These are phyloP conservation scores for Lontra canadensis DNA, from an alignment of 2,113 vertebrate species.

Conservation along the genomic window DNA sequence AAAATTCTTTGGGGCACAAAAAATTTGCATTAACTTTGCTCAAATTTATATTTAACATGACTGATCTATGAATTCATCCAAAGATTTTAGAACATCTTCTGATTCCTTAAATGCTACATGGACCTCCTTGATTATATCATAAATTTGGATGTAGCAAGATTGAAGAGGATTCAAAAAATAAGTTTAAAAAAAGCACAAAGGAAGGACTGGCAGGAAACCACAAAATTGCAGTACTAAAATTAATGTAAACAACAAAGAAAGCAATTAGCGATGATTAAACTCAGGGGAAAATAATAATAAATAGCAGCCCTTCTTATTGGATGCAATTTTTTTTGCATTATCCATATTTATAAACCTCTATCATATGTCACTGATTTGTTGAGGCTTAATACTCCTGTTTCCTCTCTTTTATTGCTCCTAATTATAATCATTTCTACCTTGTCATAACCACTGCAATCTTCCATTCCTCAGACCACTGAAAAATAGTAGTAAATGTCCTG, in stretches of 20 bases:
- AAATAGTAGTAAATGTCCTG: neutral
- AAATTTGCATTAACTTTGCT: neutral
- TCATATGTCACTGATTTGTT: neutral
- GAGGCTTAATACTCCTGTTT: neutral
- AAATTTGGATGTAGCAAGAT: neutral
- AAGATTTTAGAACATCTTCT: neutral
- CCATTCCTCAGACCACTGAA: neutral
- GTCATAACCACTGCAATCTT: neutral
- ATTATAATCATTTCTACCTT: neutral
- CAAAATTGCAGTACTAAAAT: conserved; percentile 7
- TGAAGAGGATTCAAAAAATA: neutral
- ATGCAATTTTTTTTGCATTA: neutral
- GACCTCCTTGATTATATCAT: neutral
- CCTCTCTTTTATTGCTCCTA: neutral
- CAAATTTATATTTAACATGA: neutral
- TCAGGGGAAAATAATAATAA: neutral
- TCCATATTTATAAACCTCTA: neutral
- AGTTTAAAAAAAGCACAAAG: neutral
- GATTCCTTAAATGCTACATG: neutral
- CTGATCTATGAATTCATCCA: neutral
- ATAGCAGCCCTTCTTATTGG: neutral
- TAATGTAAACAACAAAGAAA: conserved; percentile 1
- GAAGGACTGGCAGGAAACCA: neutral
- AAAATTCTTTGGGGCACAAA: neutral
- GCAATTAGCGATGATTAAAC: neutral